Evolutionary conservation across 2,797 vertebrate genomes (phyloP), one percentile per base, ranked within the genome.

Genomic region (Amblyraja radiata): DNA sequence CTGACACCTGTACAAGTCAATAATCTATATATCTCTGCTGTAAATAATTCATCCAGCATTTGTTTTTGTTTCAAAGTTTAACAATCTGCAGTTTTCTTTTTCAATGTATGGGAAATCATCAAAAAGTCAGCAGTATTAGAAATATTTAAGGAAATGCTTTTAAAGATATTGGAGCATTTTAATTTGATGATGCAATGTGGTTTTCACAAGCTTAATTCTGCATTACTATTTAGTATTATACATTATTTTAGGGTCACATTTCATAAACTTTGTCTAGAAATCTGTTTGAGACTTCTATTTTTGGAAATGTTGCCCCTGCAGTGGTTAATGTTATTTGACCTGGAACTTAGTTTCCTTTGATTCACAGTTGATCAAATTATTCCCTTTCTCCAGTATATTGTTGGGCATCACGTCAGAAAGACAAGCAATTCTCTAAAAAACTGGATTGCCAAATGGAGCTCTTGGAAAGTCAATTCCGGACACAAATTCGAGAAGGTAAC

Each of bases 401-500:
- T 88, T 68, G 13, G 61, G 63, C 1, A 88, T 68, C n/a, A 0
- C 0, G 1, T 32, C 84, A 0, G 1, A 88, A 98, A 94, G 97
- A 97, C 39, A 97, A 95, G 94, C 96, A 97, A 93, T 95, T 98
- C 91, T 97, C 96, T 14, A 96, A 94, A 54, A 95, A 95, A 94
- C 97, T 99, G 96, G 98, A 98, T 94, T 95, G 95, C 90, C 95
- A 95, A 0, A 95, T 99, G 80, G 98, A 98, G 93, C 95, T 97
- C 21, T 94, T 99, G 93, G 98, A 99, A 93, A 96, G 97, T 0
- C 96, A 98, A 93, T 97, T 99, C 93, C 96, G 98, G 94, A 98
- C 98, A 71, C 98, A 98, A 94, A 99, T 99, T 39, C 2, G 39
- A 39, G 97, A 98, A 93, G 98, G 98, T 99, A 93, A 74, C 71